Percentiles rank a stretch among this genome's conserved stretches.
phyloP scores from a whole-genome alignment of 1,140 invertebrate species.

The Meloidogyne hapla region DNA sequence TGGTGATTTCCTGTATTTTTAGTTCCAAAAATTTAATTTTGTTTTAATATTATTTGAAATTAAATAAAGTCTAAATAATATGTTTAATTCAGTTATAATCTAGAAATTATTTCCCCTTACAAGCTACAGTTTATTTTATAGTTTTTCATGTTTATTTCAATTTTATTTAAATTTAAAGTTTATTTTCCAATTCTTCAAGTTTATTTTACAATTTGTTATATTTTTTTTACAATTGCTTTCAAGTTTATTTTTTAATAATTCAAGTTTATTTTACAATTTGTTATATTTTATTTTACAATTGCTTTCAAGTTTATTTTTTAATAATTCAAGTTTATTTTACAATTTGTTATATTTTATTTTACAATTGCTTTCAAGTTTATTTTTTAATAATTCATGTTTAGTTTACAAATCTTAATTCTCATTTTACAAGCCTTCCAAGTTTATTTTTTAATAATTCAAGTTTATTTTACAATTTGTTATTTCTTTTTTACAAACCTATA shows the following conservation, averaged over 20 bases:
- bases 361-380: neutral
- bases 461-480: no score
- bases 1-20: neutral
- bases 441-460: neutral
- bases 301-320: neutral
- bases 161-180: no score
- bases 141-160: neutral
- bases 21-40: neutral
- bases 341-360: no score
- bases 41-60: no score
- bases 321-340: neutral
- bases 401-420: neutral
- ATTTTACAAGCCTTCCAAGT: neutral
- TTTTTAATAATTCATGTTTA: neutral
- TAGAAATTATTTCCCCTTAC: no score
- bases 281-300: no score
- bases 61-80: no score
- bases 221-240: no score
- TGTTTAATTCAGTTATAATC: no score
- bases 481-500: neutral
- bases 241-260: no score
- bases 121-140: neutral
- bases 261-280: no score
- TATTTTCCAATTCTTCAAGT: no score
- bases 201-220: neutral